These are phyloP conservation scores for Limnothrissa miodon DNA, from an alignment of 2,113 vertebrate genomes.

Conservation along the genomic window DNA sequence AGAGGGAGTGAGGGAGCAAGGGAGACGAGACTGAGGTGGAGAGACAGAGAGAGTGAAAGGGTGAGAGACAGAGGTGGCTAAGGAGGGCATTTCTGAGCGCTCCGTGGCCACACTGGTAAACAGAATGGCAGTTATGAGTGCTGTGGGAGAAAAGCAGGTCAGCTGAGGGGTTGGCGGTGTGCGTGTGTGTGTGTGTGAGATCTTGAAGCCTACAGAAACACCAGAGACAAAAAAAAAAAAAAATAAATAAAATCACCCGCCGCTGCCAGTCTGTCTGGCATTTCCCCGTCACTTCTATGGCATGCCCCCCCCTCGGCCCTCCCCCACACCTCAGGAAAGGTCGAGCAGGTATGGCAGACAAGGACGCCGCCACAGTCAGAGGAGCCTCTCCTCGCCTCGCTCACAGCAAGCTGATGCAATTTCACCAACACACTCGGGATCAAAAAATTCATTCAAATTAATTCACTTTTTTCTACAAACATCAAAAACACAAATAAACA, in stretches of 20 bases:
- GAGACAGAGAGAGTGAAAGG: not conserved
- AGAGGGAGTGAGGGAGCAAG: conserved; percentile 15
- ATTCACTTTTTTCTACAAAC: not conserved
- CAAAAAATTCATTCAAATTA: not conserved
- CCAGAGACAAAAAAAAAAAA: no score
- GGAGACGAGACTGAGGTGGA: not conserved
- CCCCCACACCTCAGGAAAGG: not conserved
- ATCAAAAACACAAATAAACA: not conserved
- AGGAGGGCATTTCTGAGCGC: not conserved
- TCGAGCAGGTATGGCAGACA: not conserved
- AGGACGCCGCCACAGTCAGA: not conserved
- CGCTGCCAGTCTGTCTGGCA: no score
- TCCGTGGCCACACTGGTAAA: not conserved
- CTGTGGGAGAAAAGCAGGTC: not conserved
- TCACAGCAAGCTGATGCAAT: not conserved
- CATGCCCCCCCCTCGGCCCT: no score
- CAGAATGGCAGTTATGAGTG: not conserved
- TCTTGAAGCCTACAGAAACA: no score
- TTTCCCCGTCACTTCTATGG: no score
- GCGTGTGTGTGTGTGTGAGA: not conserved
- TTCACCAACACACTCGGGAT: not conserved
- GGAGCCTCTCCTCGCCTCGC: not conserved
- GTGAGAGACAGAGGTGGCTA: not conserved
- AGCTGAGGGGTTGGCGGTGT: not conserved
- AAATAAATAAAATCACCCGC: no score